phyloP scores from a whole-genome alignment of 2,797 vertebrate genomes.

The Numenius phaeopus region DNA sequence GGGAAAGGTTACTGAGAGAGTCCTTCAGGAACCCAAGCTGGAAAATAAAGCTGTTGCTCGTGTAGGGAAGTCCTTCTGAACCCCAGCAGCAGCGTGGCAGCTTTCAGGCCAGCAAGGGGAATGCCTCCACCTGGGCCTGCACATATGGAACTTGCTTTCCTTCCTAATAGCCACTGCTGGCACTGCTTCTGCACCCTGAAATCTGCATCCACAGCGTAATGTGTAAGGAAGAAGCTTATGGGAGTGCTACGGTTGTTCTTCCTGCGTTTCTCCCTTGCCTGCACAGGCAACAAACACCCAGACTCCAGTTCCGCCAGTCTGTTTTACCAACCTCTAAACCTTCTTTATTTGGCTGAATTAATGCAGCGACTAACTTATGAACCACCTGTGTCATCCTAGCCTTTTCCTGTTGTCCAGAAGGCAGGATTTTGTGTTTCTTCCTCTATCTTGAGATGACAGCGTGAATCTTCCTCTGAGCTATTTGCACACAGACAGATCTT shows the following conservation, averaged over 20 bases:
- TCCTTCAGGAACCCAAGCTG: not conserved
- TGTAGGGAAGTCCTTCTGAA: not conserved
- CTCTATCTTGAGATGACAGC: not conserved
- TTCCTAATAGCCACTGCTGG: not conserved
- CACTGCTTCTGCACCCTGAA: not conserved
- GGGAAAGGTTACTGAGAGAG: not conserved
- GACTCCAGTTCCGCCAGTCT: not conserved
- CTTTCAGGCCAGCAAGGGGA: not conserved
- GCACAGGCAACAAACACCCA: not conserved
- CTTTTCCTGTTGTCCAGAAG: not conserved
- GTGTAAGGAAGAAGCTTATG: not conserved
- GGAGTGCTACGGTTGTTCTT: rapidly evolving
- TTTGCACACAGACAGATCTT: not conserved
- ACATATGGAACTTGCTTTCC: not conserved
- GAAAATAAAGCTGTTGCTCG: not conserved
- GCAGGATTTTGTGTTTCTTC: not conserved
- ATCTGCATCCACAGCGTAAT: not conserved
- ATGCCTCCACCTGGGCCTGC: not conserved
- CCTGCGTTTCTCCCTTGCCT: not conserved
- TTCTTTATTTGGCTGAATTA: not conserved
- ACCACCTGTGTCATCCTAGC: not conserved
- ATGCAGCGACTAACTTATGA: not conserved
- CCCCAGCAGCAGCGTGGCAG: not conserved
- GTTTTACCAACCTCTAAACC: not conserved
- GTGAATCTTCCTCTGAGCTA: not conserved